phyloP scores from a whole-genome alignment of 1,140 invertebrate species.

The Latrodectus geometricus region DNA sequence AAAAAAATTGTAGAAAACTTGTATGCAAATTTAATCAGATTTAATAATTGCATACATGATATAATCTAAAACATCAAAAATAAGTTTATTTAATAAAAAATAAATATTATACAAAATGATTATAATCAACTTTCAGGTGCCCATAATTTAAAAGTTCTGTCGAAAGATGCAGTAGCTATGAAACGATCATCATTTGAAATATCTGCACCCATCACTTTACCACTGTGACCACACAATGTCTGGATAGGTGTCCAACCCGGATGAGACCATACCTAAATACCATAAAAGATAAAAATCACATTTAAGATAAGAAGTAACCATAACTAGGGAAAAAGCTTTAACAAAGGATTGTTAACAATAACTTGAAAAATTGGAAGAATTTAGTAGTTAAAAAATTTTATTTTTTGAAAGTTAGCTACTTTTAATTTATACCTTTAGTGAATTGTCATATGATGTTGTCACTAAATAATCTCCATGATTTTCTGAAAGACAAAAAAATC shows the following conservation, averaged over 20 bases:
- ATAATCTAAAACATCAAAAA: too few species aligned
- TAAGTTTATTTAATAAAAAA: slow-evolving; percentile 9
- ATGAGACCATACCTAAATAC: slow-evolving; percentile 85
- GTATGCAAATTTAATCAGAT: too few species aligned
- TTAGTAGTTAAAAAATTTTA: too few species aligned
- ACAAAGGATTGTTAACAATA: too few species aligned
- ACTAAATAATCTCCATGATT: slow-evolving; percentile 85
- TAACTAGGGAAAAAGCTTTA: too few species aligned
- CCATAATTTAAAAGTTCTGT: slow-evolving; percentile 98
- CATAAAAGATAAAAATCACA: too few species aligned
- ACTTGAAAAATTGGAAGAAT: too few species aligned
- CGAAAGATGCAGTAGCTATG: slow-evolving; percentile 93
- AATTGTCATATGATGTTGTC: slow-evolving; percentile 89
- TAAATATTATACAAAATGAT: slow-evolving; percentile 16
- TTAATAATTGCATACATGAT: too few species aligned
- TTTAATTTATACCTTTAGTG: slow-evolving; percentile 76
- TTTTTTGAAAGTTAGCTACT: too few species aligned
- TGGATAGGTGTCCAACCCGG: slow-evolving; percentile 96
- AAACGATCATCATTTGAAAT: slow-evolving; percentile 88
- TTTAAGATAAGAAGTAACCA: too few species aligned
- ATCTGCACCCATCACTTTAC: slow-evolving; percentile 94
- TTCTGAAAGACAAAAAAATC: slow-evolving; percentile 61
- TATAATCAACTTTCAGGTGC: slow-evolving; percentile 76
- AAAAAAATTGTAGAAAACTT: too few species aligned
- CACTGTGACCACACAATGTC: slow-evolving; percentile 93